phyloP scores from a whole-genome alignment of 2,888 invertebrate genomes.

The Drosophila incognita region DNA sequence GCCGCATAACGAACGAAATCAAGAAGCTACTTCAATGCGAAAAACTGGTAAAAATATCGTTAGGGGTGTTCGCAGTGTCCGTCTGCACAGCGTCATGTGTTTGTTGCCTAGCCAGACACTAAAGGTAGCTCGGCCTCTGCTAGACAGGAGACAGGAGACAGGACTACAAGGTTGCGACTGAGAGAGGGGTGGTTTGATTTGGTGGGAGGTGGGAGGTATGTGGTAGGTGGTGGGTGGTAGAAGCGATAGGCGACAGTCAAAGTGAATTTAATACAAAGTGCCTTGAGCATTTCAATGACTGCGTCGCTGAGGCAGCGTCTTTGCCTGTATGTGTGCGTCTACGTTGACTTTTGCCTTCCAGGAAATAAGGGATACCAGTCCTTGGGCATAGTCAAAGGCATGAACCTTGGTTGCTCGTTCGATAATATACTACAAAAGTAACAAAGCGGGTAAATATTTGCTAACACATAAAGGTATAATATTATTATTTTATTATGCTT shows the following conservation, averaged over 20 bases:
- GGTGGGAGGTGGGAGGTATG: neutral
- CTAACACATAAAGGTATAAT: neutral
- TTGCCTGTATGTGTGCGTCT: constrained; percentile 3
- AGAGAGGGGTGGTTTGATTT: neutral
- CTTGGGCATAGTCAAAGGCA: neutral
- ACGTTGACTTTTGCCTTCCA: constrained; percentile 24
- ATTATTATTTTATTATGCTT: neutral
- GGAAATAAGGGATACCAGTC: constrained; percentile 24
- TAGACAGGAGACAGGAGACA: constrained; percentile 19
- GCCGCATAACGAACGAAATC: constrained; percentile 68
- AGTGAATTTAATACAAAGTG: constrained; percentile 73
- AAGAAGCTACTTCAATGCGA: constrained; percentile 61
- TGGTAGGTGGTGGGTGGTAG: neutral
- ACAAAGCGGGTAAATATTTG: neutral
- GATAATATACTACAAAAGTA: neutral
- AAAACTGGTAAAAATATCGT: constrained; percentile 17
- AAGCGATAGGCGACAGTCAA: constrained; percentile 63
- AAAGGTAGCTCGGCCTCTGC: constrained; percentile 38
- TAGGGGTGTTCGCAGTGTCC: constrained; percentile 8
- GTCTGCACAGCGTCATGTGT: constrained; percentile 8
- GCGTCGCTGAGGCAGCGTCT: constrained; percentile 18
- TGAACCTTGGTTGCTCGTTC: constrained; percentile 10
- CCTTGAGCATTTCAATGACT: constrained; percentile 65
- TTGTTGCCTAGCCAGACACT: constrained; percentile 38
- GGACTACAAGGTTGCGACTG: neutral